phyloP scores from a whole-genome alignment of 2,888 invertebrate species.

The Caenorhabditis doughertyi region DNA sequence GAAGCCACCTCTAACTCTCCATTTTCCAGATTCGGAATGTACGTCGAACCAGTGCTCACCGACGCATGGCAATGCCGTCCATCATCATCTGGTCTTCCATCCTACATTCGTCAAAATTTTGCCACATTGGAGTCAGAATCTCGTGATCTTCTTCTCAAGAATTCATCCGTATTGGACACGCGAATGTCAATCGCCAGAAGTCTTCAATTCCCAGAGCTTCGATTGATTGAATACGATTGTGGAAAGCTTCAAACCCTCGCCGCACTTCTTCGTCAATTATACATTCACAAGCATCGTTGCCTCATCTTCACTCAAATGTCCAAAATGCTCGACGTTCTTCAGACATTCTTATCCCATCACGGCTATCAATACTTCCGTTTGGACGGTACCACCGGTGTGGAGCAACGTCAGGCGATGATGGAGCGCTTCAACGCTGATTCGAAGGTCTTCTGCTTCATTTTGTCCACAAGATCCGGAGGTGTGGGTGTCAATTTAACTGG shows the following conservation, averaged over 20 bases:
- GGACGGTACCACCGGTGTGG: neutral
- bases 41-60: slow-evolving; percentile 70
- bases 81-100: slow-evolving; percentile 56
- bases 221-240: slow-evolving; percentile 98
- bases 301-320: slow-evolving; percentile 86
- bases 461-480: slow-evolving; percentile 61
- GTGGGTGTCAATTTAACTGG: slow-evolving; percentile 62
- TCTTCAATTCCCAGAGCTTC: slow-evolving; percentile 95
- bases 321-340: neutral
- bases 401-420: neutral
- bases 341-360: slow-evolving; percentile 94
- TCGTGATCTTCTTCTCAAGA: slow-evolving; percentile 18
- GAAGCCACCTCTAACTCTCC: no score
- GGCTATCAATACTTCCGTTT: slow-evolving; percentile 84
- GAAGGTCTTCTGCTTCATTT: slow-evolving; percentile 51
- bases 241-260: slow-evolving; percentile 95
- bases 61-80: slow-evolving; percentile 67
- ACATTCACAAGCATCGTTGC: slow-evolving; percentile 86
- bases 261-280: slow-evolving; percentile 90
- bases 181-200: slow-evolving; percentile 40
- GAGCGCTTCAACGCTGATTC: slow-evolving; percentile 29
- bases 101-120: slow-evolving; percentile 44
- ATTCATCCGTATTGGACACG: slow-evolving; percentile 26
- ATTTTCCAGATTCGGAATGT: slow-evolving; percentile 67
- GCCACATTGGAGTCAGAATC: slow-evolving; percentile 23